Evolutionary conservation across 1,140 invertebrate species (phyloP).

Genomic region (Drosophila auraria): DNA sequence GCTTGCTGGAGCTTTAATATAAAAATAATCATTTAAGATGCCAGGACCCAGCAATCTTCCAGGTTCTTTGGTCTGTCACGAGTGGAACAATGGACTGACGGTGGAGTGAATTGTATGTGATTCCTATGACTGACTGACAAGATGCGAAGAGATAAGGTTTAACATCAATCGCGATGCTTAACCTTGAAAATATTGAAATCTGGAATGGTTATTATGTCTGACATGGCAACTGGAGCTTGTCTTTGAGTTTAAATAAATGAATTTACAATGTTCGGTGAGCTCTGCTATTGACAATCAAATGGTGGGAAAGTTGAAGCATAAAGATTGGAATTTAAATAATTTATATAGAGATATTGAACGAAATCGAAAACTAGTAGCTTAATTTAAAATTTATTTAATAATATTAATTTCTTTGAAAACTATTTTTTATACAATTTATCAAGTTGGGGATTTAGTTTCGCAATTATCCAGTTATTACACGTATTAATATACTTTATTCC

Average conservation of each 20-base stretch:
- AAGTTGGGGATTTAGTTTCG: no score
- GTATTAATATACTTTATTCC: no score
- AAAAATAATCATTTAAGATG: slow-evolving; percentile 66
- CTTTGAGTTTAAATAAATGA: slow-evolving; percentile 26
- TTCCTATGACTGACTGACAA: slow-evolving; percentile 25
- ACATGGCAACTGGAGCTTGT: slow-evolving; percentile 10
- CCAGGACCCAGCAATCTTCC: slow-evolving; percentile 26
- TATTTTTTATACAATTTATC: no score
- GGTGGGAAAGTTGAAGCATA: neutral
- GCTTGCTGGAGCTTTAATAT: slow-evolving; percentile 56
- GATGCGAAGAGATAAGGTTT: slow-evolving; percentile 34
- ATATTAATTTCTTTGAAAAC: no score
- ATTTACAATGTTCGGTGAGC: slow-evolving; percentile 11
- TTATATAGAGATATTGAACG: neutral
- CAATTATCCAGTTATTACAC: no score
- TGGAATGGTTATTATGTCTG: slow-evolving; percentile 41
- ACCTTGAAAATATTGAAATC: slow-evolving; percentile 26
- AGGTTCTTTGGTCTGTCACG: slow-evolving; percentile 21
- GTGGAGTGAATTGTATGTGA: slow-evolving; percentile 43
- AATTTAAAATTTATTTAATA: no score
- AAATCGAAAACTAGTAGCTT: no score
- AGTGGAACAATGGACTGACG: slow-evolving; percentile 34
- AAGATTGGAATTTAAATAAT: neutral
- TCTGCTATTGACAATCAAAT: neutral
- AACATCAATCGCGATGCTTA: slow-evolving; percentile 40